Evolutionary conservation across 2,888 invertebrate species (phyloP).

Genomic region (Calameuta idolon): DNA sequence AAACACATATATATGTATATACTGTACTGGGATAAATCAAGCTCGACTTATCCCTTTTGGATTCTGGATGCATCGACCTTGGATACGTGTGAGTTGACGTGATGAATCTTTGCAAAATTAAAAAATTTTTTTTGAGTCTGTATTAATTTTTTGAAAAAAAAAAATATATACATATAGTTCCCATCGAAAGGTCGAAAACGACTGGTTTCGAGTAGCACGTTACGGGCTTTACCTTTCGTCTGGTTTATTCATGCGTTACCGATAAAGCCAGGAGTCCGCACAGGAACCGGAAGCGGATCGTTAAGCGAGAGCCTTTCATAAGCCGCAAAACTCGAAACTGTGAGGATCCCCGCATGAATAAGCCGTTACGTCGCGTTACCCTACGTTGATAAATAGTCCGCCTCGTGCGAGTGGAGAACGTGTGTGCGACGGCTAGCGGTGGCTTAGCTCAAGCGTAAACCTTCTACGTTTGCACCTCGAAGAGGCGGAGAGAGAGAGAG

Average conservation of each 20-base stretch:
- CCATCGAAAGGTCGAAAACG: neutral
- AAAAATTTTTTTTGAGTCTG: neutral
- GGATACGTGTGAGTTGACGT: neutral
- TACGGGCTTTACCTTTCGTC: neutral
- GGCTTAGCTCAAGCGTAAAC: constrained; percentile 50
- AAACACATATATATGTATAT: neutral
- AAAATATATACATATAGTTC: neutral
- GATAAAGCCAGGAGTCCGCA: constrained; percentile 17
- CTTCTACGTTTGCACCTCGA: constrained; percentile 12
- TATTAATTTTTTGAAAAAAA: neutral
- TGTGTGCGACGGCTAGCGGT: constrained; percentile 45
- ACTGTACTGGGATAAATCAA: neutral
- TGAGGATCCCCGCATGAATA: constrained; percentile 53
- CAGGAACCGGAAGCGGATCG: constrained; percentile 41
- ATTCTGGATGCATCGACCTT: neutral
- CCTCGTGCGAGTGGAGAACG: constrained; percentile 40
- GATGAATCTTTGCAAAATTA: neutral
- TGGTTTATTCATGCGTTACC: constrained; percentile 14
- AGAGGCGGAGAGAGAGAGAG: neutral
- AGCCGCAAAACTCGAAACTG: constrained; percentile 16
- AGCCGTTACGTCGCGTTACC: constrained; percentile 54
- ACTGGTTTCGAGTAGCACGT: neutral
- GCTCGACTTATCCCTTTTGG: neutral
- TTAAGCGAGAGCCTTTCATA: constrained; percentile 49
- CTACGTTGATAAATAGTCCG: constrained; percentile 59